Evolutionary conservation across 1,140 invertebrate genomes (phyloP).

Genomic region (Drosophila repletoides): DNA sequence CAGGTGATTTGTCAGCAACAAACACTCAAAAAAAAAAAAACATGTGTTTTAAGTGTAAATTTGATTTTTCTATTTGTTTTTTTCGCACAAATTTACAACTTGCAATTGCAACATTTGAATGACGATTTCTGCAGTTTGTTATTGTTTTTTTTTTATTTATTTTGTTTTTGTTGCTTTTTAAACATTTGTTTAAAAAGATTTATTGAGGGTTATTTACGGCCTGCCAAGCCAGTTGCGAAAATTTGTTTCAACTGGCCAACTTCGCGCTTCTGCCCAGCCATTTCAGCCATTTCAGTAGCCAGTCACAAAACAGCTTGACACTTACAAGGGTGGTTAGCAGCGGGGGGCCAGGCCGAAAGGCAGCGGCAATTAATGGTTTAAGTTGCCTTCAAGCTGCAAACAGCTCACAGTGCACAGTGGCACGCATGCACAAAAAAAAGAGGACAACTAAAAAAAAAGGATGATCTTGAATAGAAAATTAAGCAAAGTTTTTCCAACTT

Average conservation of each 20-base stretch:
- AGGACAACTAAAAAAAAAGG: too few species aligned
- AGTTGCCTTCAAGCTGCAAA: neutral
- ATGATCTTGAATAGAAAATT: too few species aligned
- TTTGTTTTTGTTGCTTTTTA: slow-evolving; percentile 20
- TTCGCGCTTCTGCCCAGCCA: slow-evolving; percentile 27
- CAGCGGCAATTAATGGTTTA: slow-evolving; percentile 14
- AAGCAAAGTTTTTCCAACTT: too few species aligned
- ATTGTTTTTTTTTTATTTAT: slow-evolving; percentile 18
- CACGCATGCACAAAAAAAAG: too few species aligned
- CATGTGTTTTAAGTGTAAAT: slow-evolving; percentile 52
- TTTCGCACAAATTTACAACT: slow-evolving; percentile 64
- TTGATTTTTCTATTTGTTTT: slow-evolving; percentile 19
- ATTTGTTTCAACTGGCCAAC: slow-evolving; percentile 45
- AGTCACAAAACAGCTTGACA: slow-evolving; percentile 40
- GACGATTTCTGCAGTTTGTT: slow-evolving; percentile 51
- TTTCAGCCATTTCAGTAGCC: slow-evolving; percentile 35
- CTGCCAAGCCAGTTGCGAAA: slow-evolving; percentile 66
- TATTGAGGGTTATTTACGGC: slow-evolving; percentile 69
- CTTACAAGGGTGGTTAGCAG: neutral
- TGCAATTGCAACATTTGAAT: slow-evolving; percentile 26
- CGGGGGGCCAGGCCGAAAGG: neutral
- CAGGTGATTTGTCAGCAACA: slow-evolving; percentile 46
- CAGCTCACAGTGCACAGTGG: too few species aligned
- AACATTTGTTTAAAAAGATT: slow-evolving; percentile 73
- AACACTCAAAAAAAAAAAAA: slow-evolving; percentile 8